Evolutionary conservation across 2,888 invertebrate species (phyloP), one percentile per base, ranked within the genome.

Genomic region (Drosophila yooni): DNA sequence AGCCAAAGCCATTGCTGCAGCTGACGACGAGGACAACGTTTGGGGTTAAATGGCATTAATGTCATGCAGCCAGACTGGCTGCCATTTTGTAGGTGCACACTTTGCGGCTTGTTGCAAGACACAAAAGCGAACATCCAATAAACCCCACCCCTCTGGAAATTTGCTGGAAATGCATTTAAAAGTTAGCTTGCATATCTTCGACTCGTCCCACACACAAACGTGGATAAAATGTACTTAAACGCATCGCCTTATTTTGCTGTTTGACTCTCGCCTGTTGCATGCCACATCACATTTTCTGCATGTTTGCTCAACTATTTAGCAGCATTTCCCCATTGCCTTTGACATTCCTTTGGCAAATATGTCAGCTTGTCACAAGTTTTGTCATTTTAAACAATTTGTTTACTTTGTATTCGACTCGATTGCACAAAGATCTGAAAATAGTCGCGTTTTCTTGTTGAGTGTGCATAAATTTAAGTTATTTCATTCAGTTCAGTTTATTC

Each of bases 1-100:
- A 75, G 82, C 79, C 82, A 82, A 83, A 74, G 71, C 81, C 72
- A 80, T 79, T 48, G 79, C 84, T 87, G 88, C 89, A 74, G 83
- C 76, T 85, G 83, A 82, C 74, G 71, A 81, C 72, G 81, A 74
- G 73, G 61, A 77, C 88, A 81, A 80, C 89, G 82, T 83, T 85
- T 79, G 89, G 91, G 89, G 88, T 85, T 90, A 85, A 90, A 88
- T 90, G 91, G 85, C 91, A 85, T 90, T 85, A 85, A 85, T 85
- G 91, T 84, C 85, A 90, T 73, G 72, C 89, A 74, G 81, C 57
- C 89, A 75, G 88, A 57, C 82, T 74, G 83, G 70, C 82, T 76
- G 80, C 48, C 73, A 76, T 76, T 88, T 70, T 71, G 74, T 75
- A 76, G 87, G 72, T 84, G 85, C 79, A 60, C 82, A 81, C 74